Base-by-base conservation (phyloP, 2,888 invertebrate species). In the Aleiodes leptofemur region DNA sequence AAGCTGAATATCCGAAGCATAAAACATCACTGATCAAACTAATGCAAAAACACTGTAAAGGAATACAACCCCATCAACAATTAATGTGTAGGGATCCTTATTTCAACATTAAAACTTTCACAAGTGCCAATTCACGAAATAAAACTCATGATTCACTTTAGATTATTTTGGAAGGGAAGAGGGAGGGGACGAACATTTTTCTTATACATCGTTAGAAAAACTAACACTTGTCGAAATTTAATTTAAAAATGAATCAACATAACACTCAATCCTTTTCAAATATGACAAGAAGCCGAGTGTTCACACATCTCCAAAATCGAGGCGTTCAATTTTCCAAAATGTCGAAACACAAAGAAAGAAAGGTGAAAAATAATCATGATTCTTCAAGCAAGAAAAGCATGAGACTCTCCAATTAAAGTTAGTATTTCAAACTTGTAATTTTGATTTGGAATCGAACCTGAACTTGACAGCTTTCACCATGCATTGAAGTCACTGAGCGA, bases 401-500 rank as follows among this genome's bases (percentile, higher is more conserved):
- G 7, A 43, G 3, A 43, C 11, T 43, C 43, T 9, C 9, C 9
- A 9, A 8, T 8, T 43, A 9, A 9, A 4, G 2, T 43, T 11
- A 1, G 23, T 56, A 23, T 56, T 56, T 11, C 11, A 29, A 29
- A 11, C 29, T 56, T 16, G 29, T 56, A 9, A 0, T 11, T 11
- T 16, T 56, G 16, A 23, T 16, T 8, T 29, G 3, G 29, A 11
- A 23, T 16, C 8, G 43, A 64, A 48, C 16, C 7, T 16, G 64
- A 23, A 48, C 64, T 16, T 43, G 64, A 48, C 48, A 43, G 13
- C 43, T 16, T 31, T 8, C 38, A 31, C 64, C 64, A 64, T 64
- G 16, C 64, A 64, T 64, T 23, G n/a, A 64, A 64, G 64, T 43
- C 64, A 64, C 64, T 64, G 7, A 43, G 48, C 64, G 16, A 8